Conservation (phyloP, 2,113 vertebrate genomes). For the Orycteropus afer region DNA sequence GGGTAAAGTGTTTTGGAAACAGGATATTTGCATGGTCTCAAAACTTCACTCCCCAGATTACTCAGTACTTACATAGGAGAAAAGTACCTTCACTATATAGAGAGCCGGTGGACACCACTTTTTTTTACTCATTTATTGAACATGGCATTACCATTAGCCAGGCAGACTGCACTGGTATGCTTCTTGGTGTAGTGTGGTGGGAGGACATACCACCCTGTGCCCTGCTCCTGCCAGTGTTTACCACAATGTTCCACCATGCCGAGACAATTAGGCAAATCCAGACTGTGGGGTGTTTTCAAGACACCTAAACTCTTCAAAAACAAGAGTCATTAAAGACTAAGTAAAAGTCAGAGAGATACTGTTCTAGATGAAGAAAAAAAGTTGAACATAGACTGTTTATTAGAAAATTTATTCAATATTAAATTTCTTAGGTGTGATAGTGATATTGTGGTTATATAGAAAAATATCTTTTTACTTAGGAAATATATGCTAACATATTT, state of each 20-base stretch:
- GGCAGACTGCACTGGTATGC: rapidly evolving
- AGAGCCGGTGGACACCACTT: background rate
- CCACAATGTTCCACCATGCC: no score
- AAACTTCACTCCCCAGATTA: no score
- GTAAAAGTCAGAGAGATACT: background rate
- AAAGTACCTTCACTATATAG: background rate
- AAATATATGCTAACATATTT: no score
- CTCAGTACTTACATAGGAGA: background rate
- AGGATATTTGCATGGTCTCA: background rate
- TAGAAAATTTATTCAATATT: background rate
- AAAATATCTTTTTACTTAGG: no score
- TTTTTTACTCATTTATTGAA: rapidly evolving
- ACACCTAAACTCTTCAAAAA: background rate
- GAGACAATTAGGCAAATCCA: no score
- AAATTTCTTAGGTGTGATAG: no score
- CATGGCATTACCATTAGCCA: rapidly evolving
- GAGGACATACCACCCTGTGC: no score
- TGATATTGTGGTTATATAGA: no score
- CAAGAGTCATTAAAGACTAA: background rate
- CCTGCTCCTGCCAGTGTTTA: background rate
- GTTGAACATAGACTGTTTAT: background rate
- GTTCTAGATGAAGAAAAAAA: background rate
- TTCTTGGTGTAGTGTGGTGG: rapidly evolving
- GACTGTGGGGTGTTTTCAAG: no score
- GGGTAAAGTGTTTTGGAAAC: background rate